phyloP scores from a whole-genome alignment of 2,888 invertebrate species.

The Parascotia fuliginaria region DNA sequence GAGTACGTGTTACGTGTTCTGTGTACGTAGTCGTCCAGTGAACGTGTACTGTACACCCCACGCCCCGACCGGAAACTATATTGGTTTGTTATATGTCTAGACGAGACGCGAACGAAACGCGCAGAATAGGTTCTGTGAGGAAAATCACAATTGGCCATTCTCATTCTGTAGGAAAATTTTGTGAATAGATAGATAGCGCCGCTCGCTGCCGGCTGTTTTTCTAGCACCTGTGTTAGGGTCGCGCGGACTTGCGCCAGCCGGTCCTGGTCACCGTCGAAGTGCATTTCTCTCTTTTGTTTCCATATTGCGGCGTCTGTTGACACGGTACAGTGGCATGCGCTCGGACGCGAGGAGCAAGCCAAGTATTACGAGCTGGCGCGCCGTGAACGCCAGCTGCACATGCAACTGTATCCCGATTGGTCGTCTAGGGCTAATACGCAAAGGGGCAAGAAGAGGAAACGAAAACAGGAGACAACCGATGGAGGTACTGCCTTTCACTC shows the following conservation, averaged over 20 bases:
- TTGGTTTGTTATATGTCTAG: conserved; percentile 85
- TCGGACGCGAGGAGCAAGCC: conserved; percentile 99
- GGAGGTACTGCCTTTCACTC: conserved; percentile 93
- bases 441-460: conserved; percentile 99
- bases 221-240: conserved; percentile 88
- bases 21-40: conserved; percentile 85
- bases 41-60: conserved; percentile 77
- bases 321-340: conserved; percentile 98
- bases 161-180: conserved; percentile 81
- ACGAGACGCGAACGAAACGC: conserved; percentile 76
- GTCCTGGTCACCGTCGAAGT: conserved; percentile 72
- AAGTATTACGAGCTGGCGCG: conserved; percentile 99
- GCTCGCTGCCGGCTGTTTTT: conserved; percentile 88
- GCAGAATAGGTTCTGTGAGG: conserved; percentile 87
- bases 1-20: conserved; percentile 74
- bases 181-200: conserved; percentile 59
- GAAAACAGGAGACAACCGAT: conserved; percentile 98
- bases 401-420: conserved; percentile 99
- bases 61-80: conserved; percentile 79
- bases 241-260: conserved; percentile 55
- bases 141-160: conserved; percentile 83
- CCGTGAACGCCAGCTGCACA: conserved; percentile 99
- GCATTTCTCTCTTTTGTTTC: conserved; percentile 84
- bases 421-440: conserved; percentile 99
- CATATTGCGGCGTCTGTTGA: conserved; percentile 69